Evolutionary conservation across 2,797 vertebrate genomes (phyloP), one percentile per base, ranked within the genome.

Genomic region (Nyctalus aviator): DNA sequence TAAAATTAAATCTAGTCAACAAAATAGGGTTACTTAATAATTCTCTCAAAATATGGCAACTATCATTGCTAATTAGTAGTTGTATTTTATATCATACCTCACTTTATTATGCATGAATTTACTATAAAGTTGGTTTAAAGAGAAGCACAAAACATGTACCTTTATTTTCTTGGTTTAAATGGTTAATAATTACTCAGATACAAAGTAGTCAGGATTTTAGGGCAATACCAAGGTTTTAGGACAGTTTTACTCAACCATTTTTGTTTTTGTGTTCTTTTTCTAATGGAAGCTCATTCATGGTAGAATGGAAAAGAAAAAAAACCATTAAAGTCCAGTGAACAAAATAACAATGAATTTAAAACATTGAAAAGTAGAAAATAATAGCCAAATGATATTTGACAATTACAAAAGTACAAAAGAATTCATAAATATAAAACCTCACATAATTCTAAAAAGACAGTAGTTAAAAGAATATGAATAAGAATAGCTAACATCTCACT

Each of bases 1-100:
- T 72, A 50, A 93, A 35, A 93, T 72, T 83, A 83, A 6, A 46
- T 75, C 59, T 59, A 71, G 23, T 73, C 72, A 84, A 90, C 41
- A 92, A 90, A 84, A 27, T 53, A 57, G 12, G 3, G 13, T 84
- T 90, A 78, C 71, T 75, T 68, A 93, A 85, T 88, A 76, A 91
- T 82, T 1, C 1, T 35, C n/a, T 13, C 48, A n/a, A 88, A 83
- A 79, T n/a, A 88, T 15, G 62, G 44, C 20, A 88, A 44, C 25
- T 53, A 41, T 37, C 3, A 57, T 25, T 89, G 44, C 20, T 87
- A 82, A 77, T 76, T 11, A 84, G 23, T 10, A 46, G 11, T n/a
- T 48, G 4, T 18, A 15, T 68, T 90, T 82, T 76, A 93, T 9
- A 62, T 18, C 53, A 72, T 30, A 72, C 37, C 20, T 30, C 37